Percentiles rank a stretch among this genome's conserved stretches.
phyloP scores from a whole-genome alignment of 1,140 invertebrate genomes.

The Drosophila watanabei region DNA sequence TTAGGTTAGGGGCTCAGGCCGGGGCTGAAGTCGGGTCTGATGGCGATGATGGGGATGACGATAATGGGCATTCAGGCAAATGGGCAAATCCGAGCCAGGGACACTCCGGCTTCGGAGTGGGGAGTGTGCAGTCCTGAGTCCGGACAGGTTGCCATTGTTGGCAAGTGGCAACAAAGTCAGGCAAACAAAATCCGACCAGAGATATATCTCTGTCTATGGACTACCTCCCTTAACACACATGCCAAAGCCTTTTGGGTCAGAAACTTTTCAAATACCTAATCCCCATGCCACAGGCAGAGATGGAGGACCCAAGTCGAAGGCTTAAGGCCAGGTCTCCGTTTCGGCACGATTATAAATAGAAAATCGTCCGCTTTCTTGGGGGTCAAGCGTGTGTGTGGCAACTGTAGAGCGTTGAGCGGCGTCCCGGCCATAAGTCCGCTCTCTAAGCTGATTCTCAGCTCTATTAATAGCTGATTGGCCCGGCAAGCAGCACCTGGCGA shows the following conservation, averaged over 20 bases:
- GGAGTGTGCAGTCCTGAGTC: constrained; percentile 4
- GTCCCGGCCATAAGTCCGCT: constrained; percentile 45
- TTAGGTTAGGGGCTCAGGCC: constrained; percentile 37
- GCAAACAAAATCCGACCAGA: constrained; percentile 71
- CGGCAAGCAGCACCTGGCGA: constrained; percentile 42
- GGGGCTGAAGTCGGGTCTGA: constrained; percentile 37
- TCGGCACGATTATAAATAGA: constrained; percentile 52
- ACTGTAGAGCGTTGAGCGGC: constrained; percentile 30
- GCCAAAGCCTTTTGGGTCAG: constrained; percentile 78
- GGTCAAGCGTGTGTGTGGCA: constrained; percentile 18
- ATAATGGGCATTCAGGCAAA: constrained; percentile 81
- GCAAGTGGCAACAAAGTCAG: constrained; percentile 81
- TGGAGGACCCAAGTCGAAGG: constrained; percentile 43
- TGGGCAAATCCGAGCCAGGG: constrained; percentile 61
- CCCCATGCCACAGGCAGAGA: constrained; percentile 59
- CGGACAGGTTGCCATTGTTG: constrained; percentile 74
- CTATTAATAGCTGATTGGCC: constrained; percentile 74
- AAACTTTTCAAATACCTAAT: constrained; percentile 83
- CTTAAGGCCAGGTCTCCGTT: constrained; percentile 38
- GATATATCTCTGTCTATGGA: constrained; percentile 68
- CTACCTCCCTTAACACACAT: constrained; percentile 24
- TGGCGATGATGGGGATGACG: constrained; percentile 69
- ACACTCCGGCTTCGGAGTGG: constrained; percentile 13
- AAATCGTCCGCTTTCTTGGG: constrained; percentile 33
- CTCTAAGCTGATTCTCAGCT: constrained; percentile 52